phyloP scores from a whole-genome alignment of 2,113 vertebrate genomes.

The Vombatus ursinus region DNA sequence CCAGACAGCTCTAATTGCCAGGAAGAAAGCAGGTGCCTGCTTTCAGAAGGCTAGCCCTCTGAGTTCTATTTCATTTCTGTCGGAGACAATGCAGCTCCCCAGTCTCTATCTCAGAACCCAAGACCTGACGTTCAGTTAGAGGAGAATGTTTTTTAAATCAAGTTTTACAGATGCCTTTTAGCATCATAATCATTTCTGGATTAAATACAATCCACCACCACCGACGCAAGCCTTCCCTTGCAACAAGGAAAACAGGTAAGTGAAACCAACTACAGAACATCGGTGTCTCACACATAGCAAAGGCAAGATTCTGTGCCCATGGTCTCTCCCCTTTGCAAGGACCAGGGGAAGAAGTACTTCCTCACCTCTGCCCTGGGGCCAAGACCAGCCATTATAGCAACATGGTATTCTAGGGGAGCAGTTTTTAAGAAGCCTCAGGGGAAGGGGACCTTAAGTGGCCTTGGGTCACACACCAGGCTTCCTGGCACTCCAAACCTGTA shows the following conservation, averaged over 20 bases:
- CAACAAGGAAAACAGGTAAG: not conserved
- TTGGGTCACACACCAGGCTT: not conserved
- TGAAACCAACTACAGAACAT: not conserved
- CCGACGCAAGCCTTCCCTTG: not conserved
- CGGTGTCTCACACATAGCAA: not conserved
- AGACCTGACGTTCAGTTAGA: not conserved
- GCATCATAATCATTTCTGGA: not conserved
- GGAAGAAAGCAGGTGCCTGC: not conserved
- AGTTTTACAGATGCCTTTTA: not conserved
- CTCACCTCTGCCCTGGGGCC: not conserved
- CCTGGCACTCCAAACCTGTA: not conserved
- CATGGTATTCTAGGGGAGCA: not conserved
- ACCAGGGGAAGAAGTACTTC: too few species aligned
- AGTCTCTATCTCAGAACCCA: not conserved
- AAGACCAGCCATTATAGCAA: not conserved
- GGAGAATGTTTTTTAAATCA: not conserved
- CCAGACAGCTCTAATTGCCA: not conserved
- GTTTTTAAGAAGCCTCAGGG: slow-evolving; percentile 23
- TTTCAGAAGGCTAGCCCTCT: not conserved
- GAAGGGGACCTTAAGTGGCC: not conserved
- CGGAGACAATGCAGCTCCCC: not conserved
- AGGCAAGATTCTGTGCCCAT: not conserved
- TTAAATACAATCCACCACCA: not conserved
- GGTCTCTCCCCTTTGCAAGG: too few species aligned
- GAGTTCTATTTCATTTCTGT: not conserved